Percentiles rank a stretch among this genome's conserved stretches.
phyloP scores from a whole-genome alignment of 2,113 vertebrate genomes.

The Brienomyrus brachyistius region DNA sequence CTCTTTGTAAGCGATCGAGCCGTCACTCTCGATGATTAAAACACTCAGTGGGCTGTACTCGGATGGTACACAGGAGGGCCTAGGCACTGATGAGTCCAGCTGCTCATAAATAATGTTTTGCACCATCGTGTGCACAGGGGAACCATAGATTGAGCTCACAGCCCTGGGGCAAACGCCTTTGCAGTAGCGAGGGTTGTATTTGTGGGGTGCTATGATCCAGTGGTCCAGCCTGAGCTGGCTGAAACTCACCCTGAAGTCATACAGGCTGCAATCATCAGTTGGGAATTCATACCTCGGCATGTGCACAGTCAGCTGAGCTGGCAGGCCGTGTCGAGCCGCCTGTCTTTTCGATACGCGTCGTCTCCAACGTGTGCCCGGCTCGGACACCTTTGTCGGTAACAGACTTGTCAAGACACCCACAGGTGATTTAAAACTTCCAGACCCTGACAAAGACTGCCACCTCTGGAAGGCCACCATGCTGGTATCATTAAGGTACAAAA shows the following conservation, averaged over 20 bases:
- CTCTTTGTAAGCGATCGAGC: conserved; percentile 85
- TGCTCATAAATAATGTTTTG: conserved; percentile 87
- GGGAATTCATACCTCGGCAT: conserved; percentile 59
- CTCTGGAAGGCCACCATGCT: conserved; percentile 66
- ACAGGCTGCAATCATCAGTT: conserved; percentile 78
- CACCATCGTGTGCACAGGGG: conserved; percentile 82
- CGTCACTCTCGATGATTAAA: conserved; percentile 77
- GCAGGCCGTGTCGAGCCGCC: conserved; percentile 31
- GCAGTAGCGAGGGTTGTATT: conserved; percentile 90
- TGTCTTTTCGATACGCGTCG: conserved; percentile 46
- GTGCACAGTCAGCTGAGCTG: conserved; percentile 58
- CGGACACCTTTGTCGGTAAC: conserved; percentile 13
- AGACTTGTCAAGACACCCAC: conserved; percentile 17
- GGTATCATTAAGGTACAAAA: conserved; percentile 83
- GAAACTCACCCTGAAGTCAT: conserved; percentile 80
- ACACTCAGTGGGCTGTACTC: conserved; percentile 84
- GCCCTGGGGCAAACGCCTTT: conserved; percentile 77
- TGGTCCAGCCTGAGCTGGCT: conserved; percentile 83
- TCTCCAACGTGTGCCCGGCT: conserved; percentile 47
- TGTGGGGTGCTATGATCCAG: conserved; percentile 85
- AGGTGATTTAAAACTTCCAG: not conserved
- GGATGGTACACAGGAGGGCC: conserved; percentile 83
- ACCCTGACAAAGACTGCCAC: conserved; percentile 32
- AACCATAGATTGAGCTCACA: conserved; percentile 78
- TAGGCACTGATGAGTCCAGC: conserved; percentile 72